phyloP scores from a whole-genome alignment of 2,113 vertebrate genomes.

The Mohoua ochrocephala region DNA sequence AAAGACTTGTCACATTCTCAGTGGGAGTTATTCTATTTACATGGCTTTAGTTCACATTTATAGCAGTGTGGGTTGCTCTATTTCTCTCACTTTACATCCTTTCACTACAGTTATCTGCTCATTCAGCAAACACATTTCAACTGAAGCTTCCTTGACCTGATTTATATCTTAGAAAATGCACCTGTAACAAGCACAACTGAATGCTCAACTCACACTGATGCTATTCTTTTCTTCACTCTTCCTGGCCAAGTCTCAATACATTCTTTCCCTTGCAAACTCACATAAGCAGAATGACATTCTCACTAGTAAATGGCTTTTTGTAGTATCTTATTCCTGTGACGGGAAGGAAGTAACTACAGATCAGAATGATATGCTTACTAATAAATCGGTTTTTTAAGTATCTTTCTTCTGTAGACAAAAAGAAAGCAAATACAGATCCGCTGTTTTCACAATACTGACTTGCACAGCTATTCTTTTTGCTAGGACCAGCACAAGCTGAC shows the following conservation, averaged over 20 bases:
- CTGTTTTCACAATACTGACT: background rate
- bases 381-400: background rate
- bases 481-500: background rate
- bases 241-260: background rate
- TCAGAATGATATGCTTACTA: background rate
- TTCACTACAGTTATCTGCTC: background rate
- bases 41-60: background rate
- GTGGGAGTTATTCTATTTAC: background rate
- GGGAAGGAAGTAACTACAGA: background rate
- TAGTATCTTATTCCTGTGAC: background rate
- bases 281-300: background rate
- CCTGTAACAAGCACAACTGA: background rate
- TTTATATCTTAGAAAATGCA: background rate
- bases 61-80: background rate
- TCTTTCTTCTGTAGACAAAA: background rate
- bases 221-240: background rate
- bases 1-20: background rate
- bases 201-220: background rate
- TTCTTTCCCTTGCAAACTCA: background rate
- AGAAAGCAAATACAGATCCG: background rate
- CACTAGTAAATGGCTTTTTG: background rate
- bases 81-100: conserved; percentile 19
- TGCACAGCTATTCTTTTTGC: background rate
- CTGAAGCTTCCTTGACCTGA: background rate
- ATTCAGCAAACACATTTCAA: background rate